A percentile compares a stretch with the other conserved stretches of the same genome.
Evolutionary conservation across 2,113 vertebrate genomes (phyloP).

Genomic region (Plestiodon gilberti): DNA sequence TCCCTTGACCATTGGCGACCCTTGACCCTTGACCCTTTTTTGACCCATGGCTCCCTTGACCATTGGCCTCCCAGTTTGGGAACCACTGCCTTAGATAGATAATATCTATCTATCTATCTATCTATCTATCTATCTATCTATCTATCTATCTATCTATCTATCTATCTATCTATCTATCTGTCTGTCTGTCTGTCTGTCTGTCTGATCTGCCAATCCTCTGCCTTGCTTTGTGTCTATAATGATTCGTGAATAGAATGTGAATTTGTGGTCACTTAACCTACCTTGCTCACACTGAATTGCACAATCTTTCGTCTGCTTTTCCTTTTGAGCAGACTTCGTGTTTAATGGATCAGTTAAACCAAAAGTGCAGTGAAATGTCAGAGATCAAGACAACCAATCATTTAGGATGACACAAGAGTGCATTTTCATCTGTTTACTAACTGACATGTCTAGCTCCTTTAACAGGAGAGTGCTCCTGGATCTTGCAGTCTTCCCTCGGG

Average conservation of each 20-base stretch:
- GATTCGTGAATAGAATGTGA: neutral
- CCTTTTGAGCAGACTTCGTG: neutral
- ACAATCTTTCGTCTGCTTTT: neutral
- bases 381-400: neutral
- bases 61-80: too few species aligned
- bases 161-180: too few species aligned
- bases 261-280: neutral
- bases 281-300: neutral
- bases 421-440: slow-evolving; percentile 24
- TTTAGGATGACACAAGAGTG: neutral
- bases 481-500: neutral
- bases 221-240: neutral
- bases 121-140: too few species aligned
- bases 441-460: neutral
- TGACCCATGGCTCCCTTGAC: too few species aligned
- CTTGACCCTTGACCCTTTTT: too few species aligned
- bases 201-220: too few species aligned
- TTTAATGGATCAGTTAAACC: neutral
- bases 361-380: neutral
- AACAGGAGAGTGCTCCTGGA: neutral
- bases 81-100: too few species aligned
- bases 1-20: too few species aligned
- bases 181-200: too few species aligned
- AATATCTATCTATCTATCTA: too few species aligned
- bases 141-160: too few species aligned